Conservation (phyloP, 2,888 invertebrate genomes). For the Chloromyia formosa region DNA sequence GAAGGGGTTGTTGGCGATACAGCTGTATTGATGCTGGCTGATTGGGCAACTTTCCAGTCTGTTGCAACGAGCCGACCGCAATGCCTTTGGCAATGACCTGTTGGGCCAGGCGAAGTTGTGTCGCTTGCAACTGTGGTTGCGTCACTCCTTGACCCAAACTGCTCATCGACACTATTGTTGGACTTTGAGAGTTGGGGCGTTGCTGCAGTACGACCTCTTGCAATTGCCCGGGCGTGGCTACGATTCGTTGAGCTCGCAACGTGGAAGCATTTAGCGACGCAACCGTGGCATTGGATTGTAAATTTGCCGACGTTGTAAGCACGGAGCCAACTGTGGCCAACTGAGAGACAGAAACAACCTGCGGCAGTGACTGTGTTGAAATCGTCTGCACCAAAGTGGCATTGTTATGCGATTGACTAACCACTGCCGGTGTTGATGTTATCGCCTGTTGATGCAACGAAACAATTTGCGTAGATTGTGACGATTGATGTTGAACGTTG, state of each 20-base stretch:
- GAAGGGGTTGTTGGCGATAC: constrained; percentile 58
- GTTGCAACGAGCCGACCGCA: constrained; percentile 60
- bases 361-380: constrained; percentile 59
- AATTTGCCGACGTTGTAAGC: constrained; percentile 60
- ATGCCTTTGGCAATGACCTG: constrained; percentile 61
- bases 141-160: constrained; percentile 58
- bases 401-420: constrained; percentile 50
- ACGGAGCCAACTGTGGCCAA: constrained; percentile 62
- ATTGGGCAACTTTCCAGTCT: constrained; percentile 57
- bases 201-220: constrained; percentile 63
- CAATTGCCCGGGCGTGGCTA: constrained; percentile 58
- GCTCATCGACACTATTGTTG: constrained; percentile 63
- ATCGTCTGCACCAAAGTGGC: constrained; percentile 62
- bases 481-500: constrained; percentile 55
- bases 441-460: constrained; percentile 61
- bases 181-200: constrained; percentile 59
- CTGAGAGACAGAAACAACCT: constrained; percentile 64
- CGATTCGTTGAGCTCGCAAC: constrained; percentile 61
- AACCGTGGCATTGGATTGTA: constrained; percentile 59
- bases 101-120: constrained; percentile 60
- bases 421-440: constrained; percentile 55
- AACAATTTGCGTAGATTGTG: constrained; percentile 58
- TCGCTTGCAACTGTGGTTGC: constrained; percentile 60
- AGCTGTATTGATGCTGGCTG: constrained; percentile 62
- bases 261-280: constrained; percentile 61